Evolutionary conservation across 2,888 invertebrate genomes (phyloP).

Genomic region (Cenopis cana): DNA sequence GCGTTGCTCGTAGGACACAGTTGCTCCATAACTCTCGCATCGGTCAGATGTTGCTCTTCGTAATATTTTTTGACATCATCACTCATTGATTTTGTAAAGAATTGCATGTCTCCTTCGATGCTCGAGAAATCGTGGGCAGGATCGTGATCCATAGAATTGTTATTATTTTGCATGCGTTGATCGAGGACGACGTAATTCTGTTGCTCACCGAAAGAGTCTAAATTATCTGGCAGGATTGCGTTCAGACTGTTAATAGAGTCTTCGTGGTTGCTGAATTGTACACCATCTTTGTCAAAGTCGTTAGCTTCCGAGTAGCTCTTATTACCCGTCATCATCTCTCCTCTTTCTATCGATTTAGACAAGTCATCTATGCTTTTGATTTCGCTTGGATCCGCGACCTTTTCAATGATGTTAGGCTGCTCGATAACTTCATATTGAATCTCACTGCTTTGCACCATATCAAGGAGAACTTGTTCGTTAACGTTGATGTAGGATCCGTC

Average conservation of each 20-base stretch:
- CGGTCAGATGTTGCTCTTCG: slow-evolving; percentile 73
- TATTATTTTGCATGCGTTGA: slow-evolving; percentile 65
- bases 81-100: slow-evolving; percentile 79
- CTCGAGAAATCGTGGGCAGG: slow-evolving; percentile 75
- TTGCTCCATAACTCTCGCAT: slow-evolving; percentile 72
- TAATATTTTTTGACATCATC: slow-evolving; percentile 81
- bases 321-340: slow-evolving; percentile 72
- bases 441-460: slow-evolving; percentile 82
- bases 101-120: slow-evolving; percentile 80
- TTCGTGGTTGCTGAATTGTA: slow-evolving; percentile 64
- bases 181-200: slow-evolving; percentile 76
- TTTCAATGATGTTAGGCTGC: slow-evolving; percentile 82
- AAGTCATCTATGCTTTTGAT: slow-evolving; percentile 82
- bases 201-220: slow-evolving; percentile 75
- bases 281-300: slow-evolving; percentile 65
- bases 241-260: slow-evolving; percentile 76
- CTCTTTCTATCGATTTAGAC: slow-evolving; percentile 79
- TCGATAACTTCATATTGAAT: slow-evolving; percentile 83
- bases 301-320: slow-evolving; percentile 63
- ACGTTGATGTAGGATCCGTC: slow-evolving; percentile 87
- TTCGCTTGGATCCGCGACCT: slow-evolving; percentile 78
- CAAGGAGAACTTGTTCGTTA: slow-evolving; percentile 86
- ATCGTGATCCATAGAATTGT: slow-evolving; percentile 65
- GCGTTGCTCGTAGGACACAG: slow-evolving; percentile 73
- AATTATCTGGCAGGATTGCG: slow-evolving; percentile 74